phyloP scores from a whole-genome alignment of 2,888 invertebrate genomes.

The Hylaea fasciaria region DNA sequence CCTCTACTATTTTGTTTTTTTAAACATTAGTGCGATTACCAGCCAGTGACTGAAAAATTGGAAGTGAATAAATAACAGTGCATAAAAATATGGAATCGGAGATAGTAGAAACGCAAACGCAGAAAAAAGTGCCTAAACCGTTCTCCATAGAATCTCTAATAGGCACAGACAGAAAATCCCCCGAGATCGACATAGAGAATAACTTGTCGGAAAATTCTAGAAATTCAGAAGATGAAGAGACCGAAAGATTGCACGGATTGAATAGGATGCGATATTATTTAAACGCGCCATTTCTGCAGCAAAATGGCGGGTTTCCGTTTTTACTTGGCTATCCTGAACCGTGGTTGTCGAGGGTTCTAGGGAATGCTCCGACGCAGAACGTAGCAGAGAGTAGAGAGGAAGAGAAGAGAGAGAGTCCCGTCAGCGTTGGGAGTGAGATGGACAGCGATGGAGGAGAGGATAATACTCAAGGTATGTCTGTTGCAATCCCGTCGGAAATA shows the following conservation, averaged over 20 bases:
- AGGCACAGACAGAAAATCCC: constrained; percentile 75
- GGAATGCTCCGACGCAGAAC: constrained; percentile 50
- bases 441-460: constrained; percentile 78
- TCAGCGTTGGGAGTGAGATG: constrained; percentile 77
- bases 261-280: constrained; percentile 79
- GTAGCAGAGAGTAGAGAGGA: constrained; percentile 61
- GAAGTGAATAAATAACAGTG: constrained; percentile 25
- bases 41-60: constrained; percentile 18
- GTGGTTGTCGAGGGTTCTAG: constrained; percentile 72
- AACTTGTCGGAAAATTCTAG: constrained; percentile 72
- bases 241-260: constrained; percentile 65
- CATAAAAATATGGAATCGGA: constrained; percentile 64
- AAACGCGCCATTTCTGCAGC: constrained; percentile 76
- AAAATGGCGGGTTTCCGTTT: constrained; percentile 78
- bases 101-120: constrained; percentile 64
- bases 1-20: background rate
- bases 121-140: constrained; percentile 82
- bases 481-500: background rate
- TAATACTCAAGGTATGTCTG: constrained; percentile 67
- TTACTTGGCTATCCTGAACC: constrained; percentile 78
- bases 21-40: constrained; percentile 4
- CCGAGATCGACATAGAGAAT: constrained; percentile 79
- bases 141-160: constrained; percentile 87
- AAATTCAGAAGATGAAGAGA: constrained; percentile 75
- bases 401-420: constrained; percentile 77